phyloP scores from a whole-genome alignment of 2,113 vertebrate species.

The Oplegnathus fasciatus region DNA sequence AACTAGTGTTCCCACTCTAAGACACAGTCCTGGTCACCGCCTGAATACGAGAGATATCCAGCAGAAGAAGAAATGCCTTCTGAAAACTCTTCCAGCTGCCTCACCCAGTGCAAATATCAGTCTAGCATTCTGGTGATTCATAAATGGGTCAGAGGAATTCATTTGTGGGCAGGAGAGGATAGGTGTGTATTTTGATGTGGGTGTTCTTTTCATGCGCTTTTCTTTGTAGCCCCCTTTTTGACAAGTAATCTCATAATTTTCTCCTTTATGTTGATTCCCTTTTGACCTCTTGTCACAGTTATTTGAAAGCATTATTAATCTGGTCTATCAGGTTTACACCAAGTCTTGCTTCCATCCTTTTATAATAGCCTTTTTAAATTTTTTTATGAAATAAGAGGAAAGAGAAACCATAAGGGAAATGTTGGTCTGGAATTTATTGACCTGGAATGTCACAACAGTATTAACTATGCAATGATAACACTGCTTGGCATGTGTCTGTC shows the following conservation, averaged over 20 bases:
- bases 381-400: constrained; percentile 10
- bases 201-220: constrained; percentile 36
- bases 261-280: constrained; percentile 11
- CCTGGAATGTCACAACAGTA: constrained; percentile 71
- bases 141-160: constrained; percentile 62
- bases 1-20: background rate
- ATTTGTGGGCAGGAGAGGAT: constrained; percentile 40
- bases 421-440: constrained; percentile 71
- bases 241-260: constrained; percentile 29
- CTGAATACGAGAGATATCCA: constrained; percentile 43
- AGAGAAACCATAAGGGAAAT: constrained; percentile 43
- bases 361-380: background rate
- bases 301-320: constrained; percentile 21
- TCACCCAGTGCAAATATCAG: constrained; percentile 72
- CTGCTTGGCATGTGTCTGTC: constrained; percentile 71
- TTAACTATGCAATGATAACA: constrained; percentile 72
- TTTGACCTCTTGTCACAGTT: constrained; percentile 22
- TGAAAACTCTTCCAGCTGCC: constrained; percentile 45
- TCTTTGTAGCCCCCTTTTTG: constrained; percentile 24
- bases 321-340: constrained; percentile 20
- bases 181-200: constrained; percentile 50
- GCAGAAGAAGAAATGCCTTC: constrained; percentile 36
- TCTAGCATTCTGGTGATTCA: constrained; percentile 69
- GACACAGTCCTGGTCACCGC: constrained; percentile 1
- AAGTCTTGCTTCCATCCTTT: background rate